These are phyloP conservation scores for Rhombomys opimus DNA, from an alignment of 2,113 vertebrate species.

Conservation along the genomic window DNA sequence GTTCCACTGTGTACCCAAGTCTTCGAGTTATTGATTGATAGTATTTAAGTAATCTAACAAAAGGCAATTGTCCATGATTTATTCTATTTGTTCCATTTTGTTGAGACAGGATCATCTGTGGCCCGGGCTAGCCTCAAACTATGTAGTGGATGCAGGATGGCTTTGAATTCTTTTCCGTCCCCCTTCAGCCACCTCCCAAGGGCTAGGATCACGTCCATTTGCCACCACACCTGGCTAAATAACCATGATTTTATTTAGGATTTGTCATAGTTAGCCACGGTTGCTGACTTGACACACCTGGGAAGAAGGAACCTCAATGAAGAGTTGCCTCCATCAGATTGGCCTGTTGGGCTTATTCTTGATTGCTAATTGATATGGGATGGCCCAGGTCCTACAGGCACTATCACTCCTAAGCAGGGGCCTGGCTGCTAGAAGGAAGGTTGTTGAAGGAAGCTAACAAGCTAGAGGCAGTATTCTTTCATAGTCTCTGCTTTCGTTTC, in stretches of 20 bases:
- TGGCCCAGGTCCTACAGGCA: background rate
- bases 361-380: background rate
- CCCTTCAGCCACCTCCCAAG: background rate
- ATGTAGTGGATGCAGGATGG: background rate
- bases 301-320: background rate
- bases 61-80: background rate
- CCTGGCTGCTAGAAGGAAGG: background rate
- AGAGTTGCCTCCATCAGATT: background rate
- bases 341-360: background rate
- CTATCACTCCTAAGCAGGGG: background rate
- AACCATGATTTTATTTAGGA: background rate
- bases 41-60: constrained; percentile 8
- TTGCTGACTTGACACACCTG: background rate
- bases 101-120: background rate
- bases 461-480: background rate
- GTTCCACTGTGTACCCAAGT: background rate
- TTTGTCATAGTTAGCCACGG: background rate
- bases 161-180: background rate
- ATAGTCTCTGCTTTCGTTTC: background rate
- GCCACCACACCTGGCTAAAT: background rate
- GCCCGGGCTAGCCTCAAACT: background rate
- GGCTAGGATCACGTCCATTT: background rate
- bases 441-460: too few relatives aligned
- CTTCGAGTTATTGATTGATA: background rate
- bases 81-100: background rate